Evolutionary conservation across 2,888 invertebrate genomes (phyloP).

Genomic region (Conchocele bisecta): DNA sequence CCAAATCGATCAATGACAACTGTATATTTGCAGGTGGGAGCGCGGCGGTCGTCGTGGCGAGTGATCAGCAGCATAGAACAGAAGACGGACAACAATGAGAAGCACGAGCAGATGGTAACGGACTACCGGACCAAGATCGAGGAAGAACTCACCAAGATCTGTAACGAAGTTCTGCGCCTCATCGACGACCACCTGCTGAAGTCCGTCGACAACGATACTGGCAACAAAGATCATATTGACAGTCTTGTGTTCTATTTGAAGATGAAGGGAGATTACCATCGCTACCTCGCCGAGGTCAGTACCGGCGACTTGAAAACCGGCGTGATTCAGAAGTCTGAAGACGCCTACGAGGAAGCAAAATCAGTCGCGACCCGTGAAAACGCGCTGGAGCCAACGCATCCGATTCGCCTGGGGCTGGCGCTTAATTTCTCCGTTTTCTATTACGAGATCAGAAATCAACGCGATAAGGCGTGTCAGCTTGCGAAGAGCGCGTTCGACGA

Average conservation of each 20-base stretch:
- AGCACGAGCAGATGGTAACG: conserved; percentile 99
- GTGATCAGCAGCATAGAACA: conserved; percentile 99
- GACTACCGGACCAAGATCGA: conserved; percentile 99
- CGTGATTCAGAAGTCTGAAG: conserved; percentile 82
- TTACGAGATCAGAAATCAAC: conserved; percentile 99
- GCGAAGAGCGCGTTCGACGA: conserved; percentile 99
- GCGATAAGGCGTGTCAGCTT: conserved; percentile 99
- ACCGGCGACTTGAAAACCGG: neutral
- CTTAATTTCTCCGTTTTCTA: conserved; percentile 99
- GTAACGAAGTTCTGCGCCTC: conserved; percentile 97
- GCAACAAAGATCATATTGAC: conserved; percentile 87
- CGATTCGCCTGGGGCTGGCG: conserved; percentile 98
- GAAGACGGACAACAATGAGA: conserved; percentile 90
- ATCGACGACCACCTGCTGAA: conserved; percentile 97
- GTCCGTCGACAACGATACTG: conserved; percentile 98
- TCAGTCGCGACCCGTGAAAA: conserved; percentile 97
- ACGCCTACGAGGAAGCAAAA: conserved; percentile 99
- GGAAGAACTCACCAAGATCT: conserved; percentile 99
- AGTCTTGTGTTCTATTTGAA: conserved; percentile 97
- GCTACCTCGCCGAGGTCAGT: conserved; percentile 98
- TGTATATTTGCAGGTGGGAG: conserved; percentile 91
- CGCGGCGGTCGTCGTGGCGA: conserved; percentile 98
- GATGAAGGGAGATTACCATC: conserved; percentile 99
- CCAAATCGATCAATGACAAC: no score
- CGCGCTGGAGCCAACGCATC: conserved; percentile 99